A percentile compares a stretch with the other conserved stretches of the same genome.
phyloP scores from a whole-genome alignment of 2,888 invertebrate species.

The Macrosiphum euphorbiae region DNA sequence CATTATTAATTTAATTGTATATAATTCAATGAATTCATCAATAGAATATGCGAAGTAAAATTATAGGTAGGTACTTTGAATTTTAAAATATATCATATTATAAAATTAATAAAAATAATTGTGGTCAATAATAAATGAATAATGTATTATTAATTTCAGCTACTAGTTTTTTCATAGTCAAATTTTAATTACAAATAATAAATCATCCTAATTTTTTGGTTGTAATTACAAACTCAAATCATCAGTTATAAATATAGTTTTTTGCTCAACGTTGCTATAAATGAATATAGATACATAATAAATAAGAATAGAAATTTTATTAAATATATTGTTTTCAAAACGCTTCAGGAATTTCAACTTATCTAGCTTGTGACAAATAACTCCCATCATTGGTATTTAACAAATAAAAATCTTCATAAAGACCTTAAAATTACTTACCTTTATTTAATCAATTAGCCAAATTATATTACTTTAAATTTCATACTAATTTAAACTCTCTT shows the following conservation, averaged over 20 bases:
- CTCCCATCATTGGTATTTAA: too few relatives aligned
- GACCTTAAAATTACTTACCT: too few relatives aligned
- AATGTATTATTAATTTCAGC: neutral
- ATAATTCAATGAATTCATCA: neutral
- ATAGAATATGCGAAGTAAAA: neutral
- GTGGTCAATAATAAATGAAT: too few relatives aligned
- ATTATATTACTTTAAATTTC: too few relatives aligned
- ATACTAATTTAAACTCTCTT: too few relatives aligned
- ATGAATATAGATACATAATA: neutral
- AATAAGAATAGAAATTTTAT: neutral
- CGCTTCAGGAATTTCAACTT: too few relatives aligned
- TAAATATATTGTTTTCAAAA: neutral
- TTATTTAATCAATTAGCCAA: too few relatives aligned
- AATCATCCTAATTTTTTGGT: neutral
- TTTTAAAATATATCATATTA: neutral
- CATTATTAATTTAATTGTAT: neutral
- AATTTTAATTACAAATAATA: neutral
- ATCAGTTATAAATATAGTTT: neutral
- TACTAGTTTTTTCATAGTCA: neutral
- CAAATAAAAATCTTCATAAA: too few relatives aligned
- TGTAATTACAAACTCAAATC: neutral
- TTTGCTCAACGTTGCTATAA: neutral
- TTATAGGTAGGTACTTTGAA: neutral
- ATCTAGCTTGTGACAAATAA: too few relatives aligned
- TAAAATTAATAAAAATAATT: neutral